Base-by-base conservation (phyloP, 1,140 invertebrate species). In the Macrobrachium nipponense region DNA sequence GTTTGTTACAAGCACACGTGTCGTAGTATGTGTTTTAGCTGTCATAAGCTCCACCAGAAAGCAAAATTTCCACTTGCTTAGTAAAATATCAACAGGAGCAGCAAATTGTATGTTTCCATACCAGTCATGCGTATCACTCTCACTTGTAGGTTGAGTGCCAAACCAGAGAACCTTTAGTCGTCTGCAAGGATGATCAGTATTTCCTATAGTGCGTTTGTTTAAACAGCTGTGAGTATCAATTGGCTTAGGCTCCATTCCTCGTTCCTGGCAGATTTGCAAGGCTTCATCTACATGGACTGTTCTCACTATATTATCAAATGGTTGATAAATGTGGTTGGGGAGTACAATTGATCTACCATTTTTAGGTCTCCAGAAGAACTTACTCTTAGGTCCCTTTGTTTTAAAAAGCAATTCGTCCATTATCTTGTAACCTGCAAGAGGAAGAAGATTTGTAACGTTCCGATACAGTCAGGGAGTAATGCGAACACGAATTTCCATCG, bases 11-110 rank as follows among this genome's bases (percentile, higher is more conserved):
- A 85, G 83, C 23, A 85, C 18, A 1, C 76, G 62, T 7, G 83
- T 79, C 12, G n/a, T 43, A 5, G 83, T 72, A 75, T 85, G 83
- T 0, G 83, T 85, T 18, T 44, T 76, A 8, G 83, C 83, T 15
- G 83, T 72, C 76, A 85, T 61, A 7, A 85, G 59, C 64, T 85
- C 83, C 20, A 85, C 83, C n/a, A 85, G 27, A 66, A 60, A 85
- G 23, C 68, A 85, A n/a, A 78, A 60, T 12, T 20, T 70, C 76
- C 64, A 85, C 18, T 61, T 51, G 12, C 72, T n/a, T 14, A 84
- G 17, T 17, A 85, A 43, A 44, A 61, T 27, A n/a, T 78, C 58
- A 8, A 44, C 23, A 7, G 62, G 62, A 15, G 79, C 17, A 8
- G 76, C n/a, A 20, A 79, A 85, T 36, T 79, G 44, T 7, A 85